Percentiles rank a stretch among this genome's conserved stretches.
Evolutionary conservation across 35 echinoderm and acorn worm species (phyloP).

Genomic region (Chiridota heheva): DNA sequence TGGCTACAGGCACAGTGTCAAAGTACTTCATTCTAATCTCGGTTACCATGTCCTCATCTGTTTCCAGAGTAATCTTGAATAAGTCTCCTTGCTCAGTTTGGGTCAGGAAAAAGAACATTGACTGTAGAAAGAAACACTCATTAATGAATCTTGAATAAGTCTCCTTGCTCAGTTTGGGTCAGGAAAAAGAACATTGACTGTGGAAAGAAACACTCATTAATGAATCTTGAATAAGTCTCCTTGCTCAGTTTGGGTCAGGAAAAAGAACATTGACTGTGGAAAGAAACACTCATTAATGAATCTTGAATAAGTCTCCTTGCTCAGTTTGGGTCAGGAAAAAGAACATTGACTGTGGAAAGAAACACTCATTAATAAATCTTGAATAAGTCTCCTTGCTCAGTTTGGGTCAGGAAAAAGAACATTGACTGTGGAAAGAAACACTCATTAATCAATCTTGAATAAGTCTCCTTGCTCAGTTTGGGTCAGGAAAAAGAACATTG

Average conservation of each 20-base stretch:
- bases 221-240: constrained; percentile 93
- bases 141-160: constrained; percentile 99
- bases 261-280: constrained; percentile 89
- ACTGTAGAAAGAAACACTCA: constrained; percentile 57
- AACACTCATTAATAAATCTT: too few species aligned
- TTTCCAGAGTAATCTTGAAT: constrained; percentile 99
- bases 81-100: constrained; percentile 99
- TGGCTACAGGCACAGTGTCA: constrained; percentile 91
- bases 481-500: too few species aligned
- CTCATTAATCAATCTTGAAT: too few species aligned
- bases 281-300: too few species aligned
- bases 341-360: too few species aligned
- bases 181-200: constrained; percentile 99
- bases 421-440: too few species aligned
- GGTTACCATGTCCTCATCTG: constrained; percentile 99
- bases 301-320: too few species aligned
- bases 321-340: too few species aligned
- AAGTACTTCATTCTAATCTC: constrained; percentile 96
- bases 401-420: too few species aligned
- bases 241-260: constrained; percentile 80
- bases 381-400: too few species aligned
- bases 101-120: constrained; percentile 97
- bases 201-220: too few species aligned
- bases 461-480: too few species aligned
- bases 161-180: constrained; percentile 97